phyloP scores from a whole-genome alignment of 2,888 invertebrate species.

The Busseola fusca region DNA sequence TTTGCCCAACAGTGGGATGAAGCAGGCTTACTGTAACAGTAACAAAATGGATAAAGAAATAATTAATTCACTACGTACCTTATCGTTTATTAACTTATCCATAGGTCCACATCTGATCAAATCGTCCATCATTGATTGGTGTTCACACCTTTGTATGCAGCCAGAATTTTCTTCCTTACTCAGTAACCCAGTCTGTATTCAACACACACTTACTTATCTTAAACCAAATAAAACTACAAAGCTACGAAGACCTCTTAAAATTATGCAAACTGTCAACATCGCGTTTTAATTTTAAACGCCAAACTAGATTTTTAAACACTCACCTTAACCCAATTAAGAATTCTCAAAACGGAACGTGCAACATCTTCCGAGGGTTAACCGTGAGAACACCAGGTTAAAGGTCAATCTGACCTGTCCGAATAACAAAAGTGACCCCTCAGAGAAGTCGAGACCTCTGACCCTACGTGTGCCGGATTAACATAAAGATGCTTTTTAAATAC shows the following conservation, averaged over 20 bases:
- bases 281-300: slow-evolving; percentile 32
- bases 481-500: slow-evolving; percentile 63
- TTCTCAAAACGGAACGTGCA: slow-evolving; percentile 27
- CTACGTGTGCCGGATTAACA: slow-evolving; percentile 75
- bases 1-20: neutral
- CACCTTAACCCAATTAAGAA: slow-evolving; percentile 62
- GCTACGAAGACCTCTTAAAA: slow-evolving; percentile 14
- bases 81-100: neutral
- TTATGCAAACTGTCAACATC: slow-evolving; percentile 51
- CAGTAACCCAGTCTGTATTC: neutral
- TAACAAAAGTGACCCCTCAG: slow-evolving; percentile 71
- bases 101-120: neutral
- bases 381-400: slow-evolving; percentile 82
- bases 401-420: slow-evolving; percentile 77
- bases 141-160: neutral
- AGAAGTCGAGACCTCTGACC: slow-evolving; percentile 85
- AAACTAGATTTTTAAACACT: slow-evolving; percentile 59
- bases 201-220: neutral
- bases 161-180: neutral
- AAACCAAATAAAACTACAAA: neutral
- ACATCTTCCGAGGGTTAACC: slow-evolving; percentile 68
- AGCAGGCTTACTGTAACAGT: neutral
- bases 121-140: neutral
- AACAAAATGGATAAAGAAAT: neutral
- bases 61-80: neutral